Percentiles rank a stretch among this genome's conserved stretches.
Conservation (phyloP, 2,797 vertebrate genomes). For the Echeneis naucrates region DNA sequence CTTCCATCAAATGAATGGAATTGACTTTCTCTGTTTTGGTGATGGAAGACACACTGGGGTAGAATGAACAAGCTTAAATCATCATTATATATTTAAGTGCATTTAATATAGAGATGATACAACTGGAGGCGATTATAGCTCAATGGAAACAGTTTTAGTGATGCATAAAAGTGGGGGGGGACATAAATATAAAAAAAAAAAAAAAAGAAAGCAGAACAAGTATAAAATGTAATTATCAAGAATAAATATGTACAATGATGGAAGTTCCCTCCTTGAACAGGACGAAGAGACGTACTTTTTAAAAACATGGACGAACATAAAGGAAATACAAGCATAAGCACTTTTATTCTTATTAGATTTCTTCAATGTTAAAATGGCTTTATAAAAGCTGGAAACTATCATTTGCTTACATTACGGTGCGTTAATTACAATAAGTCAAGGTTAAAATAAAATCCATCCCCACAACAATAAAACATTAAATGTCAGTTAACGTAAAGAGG, state of each 20-base stretch:
- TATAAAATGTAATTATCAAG: constrained; percentile 52
- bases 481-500: constrained; percentile 58
- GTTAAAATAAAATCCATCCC: constrained; percentile 37
- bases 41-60: constrained; percentile 7
- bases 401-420: constrained; percentile 47
- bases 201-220: constrained; percentile 36
- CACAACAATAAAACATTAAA: constrained; percentile 55
- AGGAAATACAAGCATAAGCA: constrained; percentile 29
- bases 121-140: constrained; percentile 37
- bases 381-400: constrained; percentile 82
- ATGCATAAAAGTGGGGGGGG: constrained; percentile 13
- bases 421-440: constrained; percentile 66
- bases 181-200: constrained; percentile 75
- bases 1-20: constrained; percentile 17
- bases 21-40: not conserved
- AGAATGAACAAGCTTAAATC: constrained; percentile 1
- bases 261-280: constrained; percentile 51
- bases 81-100: constrained; percentile 63
- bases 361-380: constrained; percentile 70
- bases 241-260: constrained; percentile 76
- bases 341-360: constrained; percentile 44
- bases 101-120: constrained; percentile 72
- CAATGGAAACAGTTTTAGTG: constrained; percentile 30
- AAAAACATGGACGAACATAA: constrained; percentile 25
- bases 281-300: not conserved